Evolutionary conservation across 2,113 vertebrate species (phyloP).

Genomic region (Cinclus cinclus): DNA sequence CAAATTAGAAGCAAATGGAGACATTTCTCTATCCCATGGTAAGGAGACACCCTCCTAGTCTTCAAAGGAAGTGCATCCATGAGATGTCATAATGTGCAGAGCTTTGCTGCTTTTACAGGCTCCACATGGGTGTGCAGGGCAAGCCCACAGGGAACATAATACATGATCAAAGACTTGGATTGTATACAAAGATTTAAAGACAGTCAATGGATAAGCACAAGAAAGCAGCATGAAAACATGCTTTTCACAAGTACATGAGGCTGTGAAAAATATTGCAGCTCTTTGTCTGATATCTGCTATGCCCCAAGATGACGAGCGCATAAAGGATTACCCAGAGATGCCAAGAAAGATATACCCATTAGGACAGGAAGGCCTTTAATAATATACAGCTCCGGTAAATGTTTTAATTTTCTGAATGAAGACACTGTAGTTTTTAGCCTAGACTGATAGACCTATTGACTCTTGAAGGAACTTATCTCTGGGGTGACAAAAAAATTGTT

Average conservation of each 20-base stretch:
- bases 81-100: background rate
- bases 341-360: background rate
- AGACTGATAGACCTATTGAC: background rate
- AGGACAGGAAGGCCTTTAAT: background rate
- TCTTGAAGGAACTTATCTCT: background rate
- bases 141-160: background rate
- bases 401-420: background rate
- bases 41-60: background rate
- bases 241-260: background rate
- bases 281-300: background rate
- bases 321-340: background rate
- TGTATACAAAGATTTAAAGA: conserved; percentile 34
- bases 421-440: background rate
- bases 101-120: background rate
- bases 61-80: background rate
- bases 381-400: background rate
- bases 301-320: background rate
- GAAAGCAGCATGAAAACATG: conserved; percentile 1
- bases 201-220: background rate
- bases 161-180: conserved; percentile 44
- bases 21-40: background rate
- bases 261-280: background rate
- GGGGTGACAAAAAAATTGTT: background rate
- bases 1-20: background rate
- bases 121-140: conserved; percentile 8